Conservation (phyloP, 1,140 invertebrate species). For the Conus betulinus region DNA sequence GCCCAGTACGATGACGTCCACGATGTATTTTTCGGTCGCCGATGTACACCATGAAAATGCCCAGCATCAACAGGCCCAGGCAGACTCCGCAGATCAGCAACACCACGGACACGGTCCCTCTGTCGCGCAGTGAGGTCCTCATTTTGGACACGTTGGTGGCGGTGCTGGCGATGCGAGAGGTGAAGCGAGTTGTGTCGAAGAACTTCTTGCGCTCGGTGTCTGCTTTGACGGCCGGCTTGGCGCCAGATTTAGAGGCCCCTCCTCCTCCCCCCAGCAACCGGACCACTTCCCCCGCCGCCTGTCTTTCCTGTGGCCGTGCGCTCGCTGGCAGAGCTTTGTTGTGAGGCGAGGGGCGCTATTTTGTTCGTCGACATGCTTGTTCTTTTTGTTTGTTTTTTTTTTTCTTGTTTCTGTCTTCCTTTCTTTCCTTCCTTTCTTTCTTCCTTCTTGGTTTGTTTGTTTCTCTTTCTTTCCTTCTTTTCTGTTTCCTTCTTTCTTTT, state of each 20-base stretch:
- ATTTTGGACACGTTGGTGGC: neutral
- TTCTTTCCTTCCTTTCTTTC: neutral
- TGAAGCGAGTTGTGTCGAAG: neutral
- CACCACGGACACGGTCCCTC: neutral
- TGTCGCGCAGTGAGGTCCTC: neutral
- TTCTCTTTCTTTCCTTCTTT: neutral
- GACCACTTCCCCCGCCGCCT: neutral
- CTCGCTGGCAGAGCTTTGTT: neutral
- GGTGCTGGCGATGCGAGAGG: neutral
- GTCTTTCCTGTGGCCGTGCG: neutral
- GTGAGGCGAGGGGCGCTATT: neutral
- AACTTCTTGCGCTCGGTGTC: neutral
- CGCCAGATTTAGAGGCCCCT: neutral
- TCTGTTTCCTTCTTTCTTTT: too few relatives aligned
- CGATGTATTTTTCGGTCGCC: slow-evolving; percentile 30
- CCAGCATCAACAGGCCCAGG: neutral
- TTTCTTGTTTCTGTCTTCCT: too few relatives aligned
- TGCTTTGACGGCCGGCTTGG: neutral
- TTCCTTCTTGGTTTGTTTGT: neutral
- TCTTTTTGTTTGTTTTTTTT: too few relatives aligned
- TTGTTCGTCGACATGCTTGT: neutral
- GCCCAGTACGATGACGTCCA: slow-evolving; percentile 17
- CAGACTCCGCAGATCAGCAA: neutral
- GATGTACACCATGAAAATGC: slow-evolving; percentile 3
- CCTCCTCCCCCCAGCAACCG: neutral